Evolutionary conservation across 1,140 invertebrate genomes (phyloP), one percentile per base, ranked within the genome.

Genomic region (Trichonephila inaurata): DNA sequence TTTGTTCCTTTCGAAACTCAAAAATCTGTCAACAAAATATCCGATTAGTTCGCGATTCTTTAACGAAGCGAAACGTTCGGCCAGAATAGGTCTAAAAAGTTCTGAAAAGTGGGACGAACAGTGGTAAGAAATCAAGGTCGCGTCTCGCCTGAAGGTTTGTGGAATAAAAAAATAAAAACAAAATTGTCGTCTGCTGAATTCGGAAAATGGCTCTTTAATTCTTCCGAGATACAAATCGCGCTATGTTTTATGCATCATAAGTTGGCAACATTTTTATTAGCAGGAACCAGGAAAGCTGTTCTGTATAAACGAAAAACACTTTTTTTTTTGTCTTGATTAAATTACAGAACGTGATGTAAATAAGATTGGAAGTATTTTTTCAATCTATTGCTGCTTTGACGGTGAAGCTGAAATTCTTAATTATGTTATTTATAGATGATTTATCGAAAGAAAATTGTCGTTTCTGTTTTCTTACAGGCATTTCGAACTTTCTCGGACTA

Each of bases 81-180:
- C 69, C 12, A 58, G 82, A 88, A 88, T 77, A 58, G 33, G 77
- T 89, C 62, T n/a, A 19, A 40, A 28, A 40, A 89, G 33, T 69
- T 89, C 51, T 60, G 66, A 28, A 89, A 89, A 89, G 66, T 89
- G 88, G 88, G 66, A 40, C 88, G 66, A 72, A 61, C 16, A 72
- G n/a, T 58, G 83, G 14, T 24, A n/a, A 60, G 28, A 66, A 89
- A 89, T 89, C 88, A 89, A 89, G 88, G 88, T 77, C 88, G 66
- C 8, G n/a, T 69, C 40, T 66, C 4, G 88, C 88, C 88, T 58
- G 40, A 21, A 60, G 88, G 33, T 6, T 69, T 44, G 24, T 24
- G n/a, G 40, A 89, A 40, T 40, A 40, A 40, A 40, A 89, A 19
- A 62, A 66, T 61, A 28, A 89, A 89, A 21, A 86, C 12, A 7